phyloP scores from a whole-genome alignment of 2,888 invertebrate species.

The Apodemia zela region DNA sequence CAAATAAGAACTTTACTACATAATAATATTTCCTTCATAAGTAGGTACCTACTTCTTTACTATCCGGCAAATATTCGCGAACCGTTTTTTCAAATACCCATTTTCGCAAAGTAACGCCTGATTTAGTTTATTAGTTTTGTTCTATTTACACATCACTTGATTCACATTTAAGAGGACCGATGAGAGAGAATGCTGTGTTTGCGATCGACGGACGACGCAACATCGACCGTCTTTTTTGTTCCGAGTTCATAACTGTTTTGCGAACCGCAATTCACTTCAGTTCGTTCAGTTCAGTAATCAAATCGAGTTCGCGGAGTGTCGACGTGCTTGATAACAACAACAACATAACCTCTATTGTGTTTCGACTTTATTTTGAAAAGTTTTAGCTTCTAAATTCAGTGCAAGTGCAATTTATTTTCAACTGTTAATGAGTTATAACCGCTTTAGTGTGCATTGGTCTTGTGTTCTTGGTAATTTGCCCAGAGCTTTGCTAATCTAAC shows the following conservation, averaged over 20 bases:
- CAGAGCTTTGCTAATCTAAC: constrained; percentile 7
- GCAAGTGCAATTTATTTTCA: constrained; percentile 25
- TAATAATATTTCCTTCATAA: too few species aligned
- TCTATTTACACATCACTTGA: not conserved
- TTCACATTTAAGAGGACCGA: not conserved
- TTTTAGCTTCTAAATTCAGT: constrained; percentile 43
- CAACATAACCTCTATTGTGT: constrained; percentile 61
- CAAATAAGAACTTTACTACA: too few species aligned
- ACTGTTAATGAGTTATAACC: constrained; percentile 6
- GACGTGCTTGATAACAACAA: constrained; percentile 50
- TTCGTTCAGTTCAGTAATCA: constrained; percentile 48
- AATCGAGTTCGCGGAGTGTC: constrained; percentile 44
- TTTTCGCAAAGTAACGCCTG: not conserved
- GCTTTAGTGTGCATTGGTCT: not conserved
- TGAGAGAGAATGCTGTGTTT: not conserved
- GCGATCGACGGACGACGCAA: not conserved
- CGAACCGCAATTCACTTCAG: constrained; percentile 29
- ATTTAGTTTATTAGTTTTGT: not conserved
- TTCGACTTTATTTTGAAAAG: constrained; percentile 47
- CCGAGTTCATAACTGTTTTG: constrained; percentile 28
- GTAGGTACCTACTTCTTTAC: too few species aligned
- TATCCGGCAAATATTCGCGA: too few species aligned
- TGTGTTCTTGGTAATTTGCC: not conserved
- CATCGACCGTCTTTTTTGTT: constrained; percentile 25
- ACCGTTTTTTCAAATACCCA: not conserved